Base-by-base conservation (phyloP, 2,888 invertebrate genomes). In the Phengaris alcon region DNA sequence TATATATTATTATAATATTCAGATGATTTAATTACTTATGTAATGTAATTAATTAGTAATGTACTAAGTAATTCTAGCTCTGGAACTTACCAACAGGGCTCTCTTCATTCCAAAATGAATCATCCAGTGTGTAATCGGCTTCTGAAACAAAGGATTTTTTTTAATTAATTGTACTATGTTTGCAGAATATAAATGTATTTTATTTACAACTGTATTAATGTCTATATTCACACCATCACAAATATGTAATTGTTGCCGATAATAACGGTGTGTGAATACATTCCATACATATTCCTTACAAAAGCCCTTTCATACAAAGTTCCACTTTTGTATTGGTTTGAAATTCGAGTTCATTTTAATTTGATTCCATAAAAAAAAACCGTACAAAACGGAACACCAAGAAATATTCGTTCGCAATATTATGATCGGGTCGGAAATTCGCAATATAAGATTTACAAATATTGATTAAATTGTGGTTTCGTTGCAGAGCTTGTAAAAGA, bases 91-190 rank as follows among this genome's bases (percentile, higher is more conserved):
- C 97, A 90, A 96, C 96, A 94, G 97, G 97, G 95, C 96, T 97
- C 93, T 97, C 97, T 93, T 97, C 97, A 94, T 97, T 97, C 97
- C 97, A 97, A 94, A 97, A 97, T 87, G 97, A 97, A 94, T 97
- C 97, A 94, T 97, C 97, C 94, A 97, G 95, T 87, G 97, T 97
- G 93, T 97, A 97, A 95, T 97, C 97, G 91, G 97, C 97, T 95
- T 97, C 97, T 97, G 96, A 75, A 97, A 97, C 90, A 91, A 90
- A 84, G 81, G 85, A n/a, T n/a, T n/a, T n/a, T n/a, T n/a, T n/a
- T n/a, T n/a, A n/a, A n/a, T n/a, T n/a, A n/a, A n/a, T n/a, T 35
- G 35, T 35, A 35, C 4, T 35, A 35, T 35, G 35, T 2, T 3
- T 35, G 4, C 35, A 35, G 4, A 44, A 35, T 35, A 6, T n/a